A percentile compares a stretch with the other conserved stretches of the same genome.
phyloP scores from a whole-genome alignment of 1,140 invertebrate genomes.

The Lepidurus arcticus region DNA sequence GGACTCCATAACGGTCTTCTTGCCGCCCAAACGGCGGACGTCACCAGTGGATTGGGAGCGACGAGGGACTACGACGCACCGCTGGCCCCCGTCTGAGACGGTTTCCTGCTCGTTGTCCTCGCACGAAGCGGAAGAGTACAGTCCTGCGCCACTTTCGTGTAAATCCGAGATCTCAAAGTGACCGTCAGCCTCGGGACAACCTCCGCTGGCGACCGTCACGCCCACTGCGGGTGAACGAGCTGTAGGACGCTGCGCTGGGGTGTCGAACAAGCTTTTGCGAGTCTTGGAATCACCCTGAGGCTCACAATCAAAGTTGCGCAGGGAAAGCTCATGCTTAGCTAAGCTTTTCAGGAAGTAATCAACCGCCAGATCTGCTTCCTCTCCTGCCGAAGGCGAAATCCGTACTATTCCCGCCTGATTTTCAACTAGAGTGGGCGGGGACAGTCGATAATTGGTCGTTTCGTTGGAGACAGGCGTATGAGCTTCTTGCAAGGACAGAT shows the following conservation, averaged over 20 bases:
- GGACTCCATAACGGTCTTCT: constrained; percentile 35
- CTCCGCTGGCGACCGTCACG: not conserved
- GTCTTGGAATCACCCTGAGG: constrained; percentile 35
- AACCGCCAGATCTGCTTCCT: constrained; percentile 48
- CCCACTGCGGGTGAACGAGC: not conserved
- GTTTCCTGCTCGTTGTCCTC: constrained; percentile 43
- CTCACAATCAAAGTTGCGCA: constrained; percentile 34
- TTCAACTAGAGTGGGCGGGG: constrained; percentile 28
- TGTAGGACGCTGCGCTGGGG: constrained; percentile 33
- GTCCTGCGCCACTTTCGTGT: constrained; percentile 45
- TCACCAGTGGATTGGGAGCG: constrained; percentile 50
- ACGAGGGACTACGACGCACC: constrained; percentile 7
- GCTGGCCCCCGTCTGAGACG: constrained; percentile 33
- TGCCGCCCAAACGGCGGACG: constrained; percentile 39
- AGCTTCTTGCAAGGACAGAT: constrained; percentile 48
- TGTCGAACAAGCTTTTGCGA: constrained; percentile 36
- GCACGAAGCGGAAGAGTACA: constrained; percentile 40
- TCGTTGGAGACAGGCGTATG: not conserved
- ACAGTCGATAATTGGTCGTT: constrained; percentile 26
- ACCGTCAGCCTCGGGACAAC: constrained; percentile 46
- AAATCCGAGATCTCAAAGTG: constrained; percentile 52
- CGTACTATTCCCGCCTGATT: constrained; percentile 30
- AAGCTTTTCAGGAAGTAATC: constrained; percentile 53
- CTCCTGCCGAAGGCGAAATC: not conserved
- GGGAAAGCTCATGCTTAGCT: constrained; percentile 42